phyloP scores from a whole-genome alignment of 2,797 vertebrate species.

The Percopsis omiscomaycus region DNA sequence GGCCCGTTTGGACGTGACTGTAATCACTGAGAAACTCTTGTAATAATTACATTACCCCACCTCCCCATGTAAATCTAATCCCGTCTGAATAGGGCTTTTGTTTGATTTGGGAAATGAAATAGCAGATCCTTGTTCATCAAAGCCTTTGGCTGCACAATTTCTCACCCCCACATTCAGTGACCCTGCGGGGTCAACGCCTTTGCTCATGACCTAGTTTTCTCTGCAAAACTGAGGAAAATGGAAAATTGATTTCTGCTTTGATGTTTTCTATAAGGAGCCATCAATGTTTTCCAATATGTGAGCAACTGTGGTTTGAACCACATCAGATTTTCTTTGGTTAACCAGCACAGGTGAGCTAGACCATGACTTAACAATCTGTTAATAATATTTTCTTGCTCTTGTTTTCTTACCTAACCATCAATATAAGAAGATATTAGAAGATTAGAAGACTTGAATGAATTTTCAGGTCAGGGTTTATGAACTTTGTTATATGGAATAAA shows the following conservation, averaged over 20 bases:
- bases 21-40: too few species aligned
- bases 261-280: conserved; percentile 10
- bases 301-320: not conserved
- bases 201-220: conserved; percentile 6
- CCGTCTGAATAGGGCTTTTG: too few species aligned
- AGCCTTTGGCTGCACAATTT: not conserved
- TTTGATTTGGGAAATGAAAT: conserved; percentile 16
- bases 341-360: too few species aligned
- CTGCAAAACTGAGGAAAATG: conserved; percentile 10
- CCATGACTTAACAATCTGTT: too few species aligned
- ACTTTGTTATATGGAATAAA: not conserved
- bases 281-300: not conserved
- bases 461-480: not conserved
- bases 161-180: conserved; percentile 6
- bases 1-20: too few species aligned
- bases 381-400: too few species aligned
- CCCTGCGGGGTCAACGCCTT: conserved; percentile 1
- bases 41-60: too few species aligned
- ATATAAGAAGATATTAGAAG: not conserved
- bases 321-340: not conserved
- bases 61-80: too few species aligned
- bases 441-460: not conserved
- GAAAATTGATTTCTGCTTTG: conserved; percentile 23
- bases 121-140: conserved; percentile 1
- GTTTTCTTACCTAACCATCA: not conserved